Conservation (phyloP, 1,140 invertebrate species). For the Sitodiplosis mosellana region DNA sequence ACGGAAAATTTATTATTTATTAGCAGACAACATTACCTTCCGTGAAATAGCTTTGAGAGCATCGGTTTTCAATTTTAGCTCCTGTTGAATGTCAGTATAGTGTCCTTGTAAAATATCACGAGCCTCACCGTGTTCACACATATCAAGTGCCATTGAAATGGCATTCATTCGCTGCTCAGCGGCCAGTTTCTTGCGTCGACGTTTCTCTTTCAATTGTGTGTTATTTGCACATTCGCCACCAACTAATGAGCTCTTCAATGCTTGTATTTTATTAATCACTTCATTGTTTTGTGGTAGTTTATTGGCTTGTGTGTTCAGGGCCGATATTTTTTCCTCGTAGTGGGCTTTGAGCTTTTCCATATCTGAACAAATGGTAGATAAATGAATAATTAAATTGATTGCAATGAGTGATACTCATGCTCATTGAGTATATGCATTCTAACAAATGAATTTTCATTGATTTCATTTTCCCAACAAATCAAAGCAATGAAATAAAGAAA, state of each 20-base stretch:
- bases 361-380: constrained; percentile 10
- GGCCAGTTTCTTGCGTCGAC: constrained; percentile 43
- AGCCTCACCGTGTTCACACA: constrained; percentile 48
- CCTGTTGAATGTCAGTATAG: constrained; percentile 59
- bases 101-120: constrained; percentile 36
- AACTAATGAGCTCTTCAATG: constrained; percentile 53
- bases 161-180: constrained; percentile 47
- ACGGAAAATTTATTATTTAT: not conserved
- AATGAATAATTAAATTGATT: not conserved
- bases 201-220: constrained; percentile 45
- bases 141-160: constrained; percentile 42
- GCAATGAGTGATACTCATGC: no score
- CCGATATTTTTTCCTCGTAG: constrained; percentile 6
- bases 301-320: not conserved
- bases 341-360: constrained; percentile 14
- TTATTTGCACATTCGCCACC: constrained; percentile 63
- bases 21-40: constrained; percentile 31
- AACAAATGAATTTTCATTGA: no score
- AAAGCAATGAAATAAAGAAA: no score
- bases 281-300: constrained; percentile 9
- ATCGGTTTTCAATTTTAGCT: constrained; percentile 52
- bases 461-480: no score
- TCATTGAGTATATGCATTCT: no score
- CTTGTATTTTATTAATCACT: constrained; percentile 35
- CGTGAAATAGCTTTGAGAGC: constrained; percentile 46